Evolutionary conservation across 2,888 invertebrate species (phyloP), one percentile per base, ranked within the genome.

Genomic region (Phalera bucephala): DNA sequence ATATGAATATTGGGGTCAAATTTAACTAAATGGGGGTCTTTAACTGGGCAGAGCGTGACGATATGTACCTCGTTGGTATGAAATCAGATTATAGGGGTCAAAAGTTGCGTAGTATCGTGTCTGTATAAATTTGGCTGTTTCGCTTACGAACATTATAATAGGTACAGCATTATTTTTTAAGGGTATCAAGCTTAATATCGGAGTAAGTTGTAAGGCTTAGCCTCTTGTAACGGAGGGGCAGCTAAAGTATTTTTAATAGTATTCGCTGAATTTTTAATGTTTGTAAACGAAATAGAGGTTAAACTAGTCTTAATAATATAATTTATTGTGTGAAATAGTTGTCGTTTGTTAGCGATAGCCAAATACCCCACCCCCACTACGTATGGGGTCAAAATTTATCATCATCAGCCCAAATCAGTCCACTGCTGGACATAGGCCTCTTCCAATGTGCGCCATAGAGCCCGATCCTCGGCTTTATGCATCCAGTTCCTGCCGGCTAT

Each of bases 301-400:
- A 21, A 31, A 48, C 57, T 61, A 64, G 63, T 65, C 64, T 61
- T 53, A 45, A 46, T 45, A 42, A 40, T 48, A 45, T 48, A 36
- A 46, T 52, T 50, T 19, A 32, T 46, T 61, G 61, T 61, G 48
- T 58, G 63, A 44, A 52, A 48, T 47, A 45, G 55, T 49, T 52
- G 29, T 29, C 32, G 42, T 19, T 10, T 8, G 29, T n/a, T n/a
- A n/a, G n/a, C n/a, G n/a, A n/a, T n/a, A n/a, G n/a, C n/a, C n/a
- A n/a, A n/a, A n/a, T n/a, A n/a, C n/a, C n/a, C n/a, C n/a, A n/a
- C n/a, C n/a, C n/a, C n/a, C n/a, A n/a, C n/a, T n/a, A n/a, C n/a
- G n/a, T n/a, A n/a, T n/a, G n/a, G n/a, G n/a, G n/a, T n/a, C n/a
- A n/a, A n/a, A n/a, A n/a, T n/a, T n/a, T n/a, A n/a, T n/a, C n/a